Base-by-base conservation (phyloP, 1,140 invertebrate genomes). In the Agraylea sexmaculata region DNA sequence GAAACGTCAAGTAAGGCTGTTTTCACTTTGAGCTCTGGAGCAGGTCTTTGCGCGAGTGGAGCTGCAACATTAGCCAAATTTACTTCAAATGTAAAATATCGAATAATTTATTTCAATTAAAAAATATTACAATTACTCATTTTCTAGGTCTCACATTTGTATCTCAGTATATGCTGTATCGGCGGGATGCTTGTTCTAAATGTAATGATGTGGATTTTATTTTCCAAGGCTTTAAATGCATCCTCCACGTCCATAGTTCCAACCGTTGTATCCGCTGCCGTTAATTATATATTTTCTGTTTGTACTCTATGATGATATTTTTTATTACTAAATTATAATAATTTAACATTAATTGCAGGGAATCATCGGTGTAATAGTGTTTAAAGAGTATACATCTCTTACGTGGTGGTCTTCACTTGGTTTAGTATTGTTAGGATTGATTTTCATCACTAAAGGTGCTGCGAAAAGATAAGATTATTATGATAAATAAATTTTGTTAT, bases 211-310 rank as follows among this genome's bases (percentile, higher is more conserved):
- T 74, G 69, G 53, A 66, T 70, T 7, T 68, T 73, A 44, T 78
- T 73, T 52, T 66, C 75, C 28, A 70, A 72, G 43, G 69, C 73
- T 3, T 54, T 78, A 4, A 68, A 73, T 37, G 54, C 57, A 1
- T 64, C 68, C 4, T 49, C 54, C 17, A 74, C 73, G 40, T 75
- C 76, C 5, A 65, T 76, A 13, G 63, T 68, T 8, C 66, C 70
- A 7, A 77, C 75, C 4, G 62, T 78, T 15, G 62, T 67, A 45
- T 74, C 70, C 37, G 58, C 77, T 16, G 68, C 72, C 4, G 68
- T 70, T 4, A 78, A 73, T 55, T 79, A 76, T 50, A 56, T 77
- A 30, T 60, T 71, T 42, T 77, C 75, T 46, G 75, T 77, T 66
- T 68, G 69, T 60, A 42, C 10, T 32, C n/a, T 27, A 8, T 27